Conservation (phyloP, 2,797 vertebrate species). For the Chiroxiphia lanceolata region DNA sequence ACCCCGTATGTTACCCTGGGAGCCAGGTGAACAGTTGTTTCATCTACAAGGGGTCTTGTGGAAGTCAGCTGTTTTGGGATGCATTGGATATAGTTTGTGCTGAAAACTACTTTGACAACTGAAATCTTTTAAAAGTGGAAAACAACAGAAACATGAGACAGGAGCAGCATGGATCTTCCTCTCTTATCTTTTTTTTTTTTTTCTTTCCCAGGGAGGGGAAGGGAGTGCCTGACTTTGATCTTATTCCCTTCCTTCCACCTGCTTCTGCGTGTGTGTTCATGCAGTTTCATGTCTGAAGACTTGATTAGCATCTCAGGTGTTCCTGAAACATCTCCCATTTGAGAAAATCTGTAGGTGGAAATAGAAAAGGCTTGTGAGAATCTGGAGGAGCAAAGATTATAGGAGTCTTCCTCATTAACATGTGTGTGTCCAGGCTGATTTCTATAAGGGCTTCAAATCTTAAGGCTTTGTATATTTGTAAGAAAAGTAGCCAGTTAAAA, state of each 20-base stretch:
- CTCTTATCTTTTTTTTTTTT: slow-evolving; percentile 21
- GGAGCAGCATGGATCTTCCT: not conserved
- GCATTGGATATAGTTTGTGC: not conserved
- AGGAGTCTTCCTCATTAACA: not conserved
- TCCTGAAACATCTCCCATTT: slow-evolving; percentile 1
- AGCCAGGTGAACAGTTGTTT: not conserved
- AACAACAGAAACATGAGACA: not conserved
- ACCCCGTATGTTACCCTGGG: rapidly evolving
- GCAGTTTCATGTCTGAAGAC: slow-evolving; percentile 31
- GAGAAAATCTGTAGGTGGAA: slow-evolving; percentile 17
- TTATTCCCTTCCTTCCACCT: slow-evolving; percentile 35
- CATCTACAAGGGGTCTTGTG: not conserved
- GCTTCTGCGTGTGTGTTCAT: not conserved
- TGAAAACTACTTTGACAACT: not conserved
- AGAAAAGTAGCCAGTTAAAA: not conserved
- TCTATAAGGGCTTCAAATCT: not conserved
- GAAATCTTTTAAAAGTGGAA: not conserved
- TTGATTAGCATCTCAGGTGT: not conserved
- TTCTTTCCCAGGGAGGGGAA: not conserved
- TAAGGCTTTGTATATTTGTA: not conserved
- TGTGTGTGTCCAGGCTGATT: not conserved
- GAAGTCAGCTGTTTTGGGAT: not conserved
- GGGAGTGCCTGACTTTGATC: slow-evolving; percentile 50
- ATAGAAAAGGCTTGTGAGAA: not conserved
- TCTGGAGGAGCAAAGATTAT: not conserved